These are phyloP conservation scores for Brachyopa scutellaris DNA, from an alignment of 2,888 invertebrate species.

Conservation along the genomic window DNA sequence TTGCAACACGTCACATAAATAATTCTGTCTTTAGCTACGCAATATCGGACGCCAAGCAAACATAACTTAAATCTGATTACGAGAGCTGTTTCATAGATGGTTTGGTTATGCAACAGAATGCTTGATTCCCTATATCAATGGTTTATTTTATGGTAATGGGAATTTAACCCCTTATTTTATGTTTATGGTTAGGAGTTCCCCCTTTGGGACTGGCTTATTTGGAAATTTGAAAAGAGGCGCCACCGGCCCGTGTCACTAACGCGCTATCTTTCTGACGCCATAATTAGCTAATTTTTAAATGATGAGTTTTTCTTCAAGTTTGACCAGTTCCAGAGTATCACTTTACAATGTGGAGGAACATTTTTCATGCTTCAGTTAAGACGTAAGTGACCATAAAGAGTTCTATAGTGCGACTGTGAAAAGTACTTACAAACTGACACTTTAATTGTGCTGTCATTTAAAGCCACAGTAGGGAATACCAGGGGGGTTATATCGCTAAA, in stretches of 20 bases:
- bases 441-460: slow-evolving; percentile 54
- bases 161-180: not conserved
- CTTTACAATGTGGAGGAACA: not conserved
- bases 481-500: no score
- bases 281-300: no score
- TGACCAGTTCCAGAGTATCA: not conserved
- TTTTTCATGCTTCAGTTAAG: slow-evolving; percentile 29
- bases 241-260: slow-evolving; percentile 28
- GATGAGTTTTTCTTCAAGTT: not conserved
- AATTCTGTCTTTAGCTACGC: slow-evolving; percentile 2
- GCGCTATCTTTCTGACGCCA: slow-evolving; percentile 11
- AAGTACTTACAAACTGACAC: slow-evolving; percentile 50
- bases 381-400: slow-evolving; percentile 36
- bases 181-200: slow-evolving; percentile 1
- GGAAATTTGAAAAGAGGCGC: slow-evolving; percentile 14
- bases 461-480: not conserved
- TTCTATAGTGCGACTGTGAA: slow-evolving; percentile 10
- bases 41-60: slow-evolving; percentile 4
- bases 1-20: slow-evolving; percentile 30
- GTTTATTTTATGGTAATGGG: not conserved
- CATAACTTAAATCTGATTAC: not conserved
- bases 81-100: not conserved
- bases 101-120: slow-evolving; percentile 20
- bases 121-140: not conserved
- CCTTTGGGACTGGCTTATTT: not conserved